Evolutionary conservation across 1,140 invertebrate genomes (phyloP), one percentile per base, ranked within the genome.

Genomic region (Trypoxylus dichotomus): DNA sequence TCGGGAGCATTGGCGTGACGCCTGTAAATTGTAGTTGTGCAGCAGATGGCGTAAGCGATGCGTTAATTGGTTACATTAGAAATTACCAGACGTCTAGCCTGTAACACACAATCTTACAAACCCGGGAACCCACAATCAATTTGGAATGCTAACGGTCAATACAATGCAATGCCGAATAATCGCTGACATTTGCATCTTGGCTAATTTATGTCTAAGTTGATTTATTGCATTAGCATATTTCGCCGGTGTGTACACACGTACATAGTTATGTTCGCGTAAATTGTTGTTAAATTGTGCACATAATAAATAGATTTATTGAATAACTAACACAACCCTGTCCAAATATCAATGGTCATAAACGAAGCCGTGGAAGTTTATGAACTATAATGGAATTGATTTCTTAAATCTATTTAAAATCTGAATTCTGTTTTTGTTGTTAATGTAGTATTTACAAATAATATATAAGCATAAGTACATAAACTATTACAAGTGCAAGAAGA

Each of bases 11-110:
- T 29, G 60, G 24, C 19, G 21, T 29, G 60, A 29, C 60, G 21
- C 24, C 13, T 25, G 21, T 25, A 24, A 68, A 68, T 24, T 68
- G 27, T 24, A 68, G 27, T 7, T 27, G 27, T 29, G 27, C 60
- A 68, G 24, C 60, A 68, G 60, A 29, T 29, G 47, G 60, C 60
- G 60, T 27, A 29, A 68, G 60, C 24, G 24, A 68, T 24, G 60
- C 60, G 27, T 27, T 68, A 68, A 68, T 68, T 68, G 60, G 60
- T 68, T 68, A 27, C 60, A 27, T 68, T 68, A 68, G 60, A 68
- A 68, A 68, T 68, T 68, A 68, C 60, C 1, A 25, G 27, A 29
- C 60, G 60, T 68, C 60, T 24, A 27, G 60, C 21, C 19, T 24
- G 60, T 27, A 29, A 68, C 60, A 68, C 21, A 68, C 60, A 68